Conservation (phyloP, 2,888 invertebrate species). For the Drosophila anomelani region DNA sequence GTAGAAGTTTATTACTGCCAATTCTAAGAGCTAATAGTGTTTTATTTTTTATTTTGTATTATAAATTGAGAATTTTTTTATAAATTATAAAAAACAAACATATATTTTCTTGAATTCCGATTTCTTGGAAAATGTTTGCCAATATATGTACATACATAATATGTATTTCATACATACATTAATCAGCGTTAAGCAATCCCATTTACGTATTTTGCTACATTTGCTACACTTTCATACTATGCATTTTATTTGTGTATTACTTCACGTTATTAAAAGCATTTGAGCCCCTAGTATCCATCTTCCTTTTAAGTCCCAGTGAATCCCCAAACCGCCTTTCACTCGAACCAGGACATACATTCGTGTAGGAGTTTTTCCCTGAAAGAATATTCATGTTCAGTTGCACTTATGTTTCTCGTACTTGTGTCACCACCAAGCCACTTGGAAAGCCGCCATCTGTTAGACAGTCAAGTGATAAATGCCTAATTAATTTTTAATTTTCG, state of each 20-base stretch:
- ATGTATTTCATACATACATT: not conserved
- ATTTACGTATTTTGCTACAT: not conserved
- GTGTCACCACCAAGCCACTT: conserved; percentile 2
- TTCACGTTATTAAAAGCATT: not conserved
- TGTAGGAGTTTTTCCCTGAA: conserved; percentile 10
- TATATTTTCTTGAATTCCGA: not conserved
- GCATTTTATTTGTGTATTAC: no score
- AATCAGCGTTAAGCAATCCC: no score
- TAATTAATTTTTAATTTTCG: conserved; percentile 78
- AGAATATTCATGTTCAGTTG: conserved; percentile 20
- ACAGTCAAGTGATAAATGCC: conserved; percentile 72
- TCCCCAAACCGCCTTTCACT: not conserved
- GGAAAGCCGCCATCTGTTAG: conserved; percentile 42
- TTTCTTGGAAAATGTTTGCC: not conserved
- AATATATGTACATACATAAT: no score
- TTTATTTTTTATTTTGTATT: not conserved
- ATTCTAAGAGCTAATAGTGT: not conserved
- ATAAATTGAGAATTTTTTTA: not conserved
- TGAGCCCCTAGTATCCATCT: not conserved
- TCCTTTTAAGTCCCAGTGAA: not conserved
- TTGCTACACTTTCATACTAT: no score
- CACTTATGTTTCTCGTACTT: conserved; percentile 24
- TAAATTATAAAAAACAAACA: not conserved
- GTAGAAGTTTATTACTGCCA: not conserved
- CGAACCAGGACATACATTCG: conserved; percentile 3